A percentile compares a stretch with the other conserved stretches of the same genome.
These are phyloP conservation scores for Zoroaster sp. DNA, from an alignment of 53 echinoderm and acorn worm genomes.

Conservation along the genomic window DNA sequence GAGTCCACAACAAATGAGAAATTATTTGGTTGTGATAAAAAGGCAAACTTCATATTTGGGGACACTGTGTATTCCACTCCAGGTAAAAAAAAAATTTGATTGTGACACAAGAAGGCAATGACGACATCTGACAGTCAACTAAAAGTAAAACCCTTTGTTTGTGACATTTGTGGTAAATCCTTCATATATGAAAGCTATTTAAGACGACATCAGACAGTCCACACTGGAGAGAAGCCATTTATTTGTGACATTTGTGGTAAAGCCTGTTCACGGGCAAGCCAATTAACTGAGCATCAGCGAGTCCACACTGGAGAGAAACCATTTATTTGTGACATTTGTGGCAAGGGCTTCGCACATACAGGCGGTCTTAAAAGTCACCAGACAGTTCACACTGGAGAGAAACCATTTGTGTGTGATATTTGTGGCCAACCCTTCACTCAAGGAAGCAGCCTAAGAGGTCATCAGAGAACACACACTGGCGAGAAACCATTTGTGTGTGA, in stretches of 20 bases:
- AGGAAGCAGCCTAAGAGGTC: not conserved
- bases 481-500: not conserved
- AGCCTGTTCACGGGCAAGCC: not conserved
- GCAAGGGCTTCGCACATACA: too few relatives aligned
- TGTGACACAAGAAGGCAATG: too few relatives aligned
- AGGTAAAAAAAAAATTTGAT: not conserved
- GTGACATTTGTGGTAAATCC: not conserved
- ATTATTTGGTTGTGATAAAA: not conserved
- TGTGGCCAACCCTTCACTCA: not conserved
- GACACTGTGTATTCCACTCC: not conserved
- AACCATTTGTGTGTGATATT: not conserved
- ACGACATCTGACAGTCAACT: too few relatives aligned
- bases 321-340: not conserved
- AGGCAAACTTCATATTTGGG: too few relatives aligned
- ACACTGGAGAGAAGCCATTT: not conserved
- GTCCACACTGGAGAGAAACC: not conserved
- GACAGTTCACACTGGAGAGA: not conserved
- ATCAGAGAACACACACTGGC: not conserved
- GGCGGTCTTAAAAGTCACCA: too few relatives aligned
- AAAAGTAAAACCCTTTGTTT: too few relatives aligned
- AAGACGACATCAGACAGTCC: not conserved
- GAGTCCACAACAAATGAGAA: constrained; percentile 67
- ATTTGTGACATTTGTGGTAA: not conserved
- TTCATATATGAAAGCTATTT: not conserved
- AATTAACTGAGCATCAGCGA: too few relatives aligned